Conservation (phyloP, 1,140 invertebrate genomes). For the Drosophila cardini region DNA sequence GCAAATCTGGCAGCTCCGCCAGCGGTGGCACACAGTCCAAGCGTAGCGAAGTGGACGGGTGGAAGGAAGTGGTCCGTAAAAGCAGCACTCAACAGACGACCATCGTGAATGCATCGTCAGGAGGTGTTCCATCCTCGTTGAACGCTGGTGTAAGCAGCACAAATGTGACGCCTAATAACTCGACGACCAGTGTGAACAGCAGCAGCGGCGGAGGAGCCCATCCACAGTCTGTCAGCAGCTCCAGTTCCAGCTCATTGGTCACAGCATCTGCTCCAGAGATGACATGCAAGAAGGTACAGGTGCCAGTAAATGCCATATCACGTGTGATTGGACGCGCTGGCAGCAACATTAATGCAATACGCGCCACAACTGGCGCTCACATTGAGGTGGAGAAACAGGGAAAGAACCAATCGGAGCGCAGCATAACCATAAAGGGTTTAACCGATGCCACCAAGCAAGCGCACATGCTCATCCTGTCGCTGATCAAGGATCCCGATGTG, state of each 20-base stretch:
- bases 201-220: conserved; percentile 39
- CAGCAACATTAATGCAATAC: conserved; percentile 98
- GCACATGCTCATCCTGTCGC: conserved; percentile 92
- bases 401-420: conserved; percentile 96
- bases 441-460: conserved; percentile 96
- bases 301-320: conserved; percentile 97
- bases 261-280: conserved; percentile 60
- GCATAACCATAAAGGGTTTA: conserved; percentile 97
- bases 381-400: conserved; percentile 99
- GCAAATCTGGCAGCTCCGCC: conserved; percentile 23
- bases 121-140: not conserved
- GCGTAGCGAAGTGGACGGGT: conserved; percentile 92
- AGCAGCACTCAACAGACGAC: conserved; percentile 85
- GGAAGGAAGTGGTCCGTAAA: conserved; percentile 98
- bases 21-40: conserved; percentile 34
- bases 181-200: conserved; percentile 34
- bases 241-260: conserved; percentile 46
- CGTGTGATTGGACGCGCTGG: conserved; percentile 97
- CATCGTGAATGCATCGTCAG: not conserved
- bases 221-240: conserved; percentile 45
- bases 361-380: conserved; percentile 96
- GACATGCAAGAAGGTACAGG: conserved; percentile 92
- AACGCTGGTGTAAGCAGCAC: conserved; percentile 14
- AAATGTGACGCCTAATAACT: conserved; percentile 41
- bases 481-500: conserved; percentile 97